phyloP scores from a whole-genome alignment of 2,797 vertebrate genomes.

The Meda fulgida region DNA sequence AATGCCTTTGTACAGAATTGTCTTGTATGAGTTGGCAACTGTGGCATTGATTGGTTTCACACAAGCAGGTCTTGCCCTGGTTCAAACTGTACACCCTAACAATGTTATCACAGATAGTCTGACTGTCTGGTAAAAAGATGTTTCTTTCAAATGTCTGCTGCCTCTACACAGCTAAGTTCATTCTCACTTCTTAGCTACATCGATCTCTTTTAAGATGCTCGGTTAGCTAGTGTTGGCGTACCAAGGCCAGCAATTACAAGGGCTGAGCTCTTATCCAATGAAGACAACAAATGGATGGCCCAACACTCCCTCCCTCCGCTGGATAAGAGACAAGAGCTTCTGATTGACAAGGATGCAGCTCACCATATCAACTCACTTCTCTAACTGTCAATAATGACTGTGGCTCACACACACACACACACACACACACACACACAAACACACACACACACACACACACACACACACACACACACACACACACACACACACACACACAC shows the following conservation, averaged over 20 bases:
- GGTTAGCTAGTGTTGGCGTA: constrained; percentile 53
- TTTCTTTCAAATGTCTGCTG: constrained; percentile 69
- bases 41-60: constrained; percentile 71
- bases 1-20: constrained; percentile 9
- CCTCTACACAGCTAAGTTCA: constrained; percentile 74
- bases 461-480: too few species aligned
- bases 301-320: constrained; percentile 68
- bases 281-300: constrained; percentile 77
- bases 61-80: constrained; percentile 58
- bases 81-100: constrained; percentile 68
- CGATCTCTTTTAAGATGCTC: constrained; percentile 64
- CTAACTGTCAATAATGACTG: constrained; percentile 72
- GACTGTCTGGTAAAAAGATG: constrained; percentile 72
- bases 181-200: constrained; percentile 73
- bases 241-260: constrained; percentile 67
- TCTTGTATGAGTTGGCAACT: constrained; percentile 63
- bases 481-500: too few species aligned
- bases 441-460: too few species aligned
- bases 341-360: constrained; percentile 61
- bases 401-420: constrained; percentile 55
- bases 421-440: too few species aligned
- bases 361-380: constrained; percentile 62
- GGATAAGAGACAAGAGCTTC: constrained; percentile 63
- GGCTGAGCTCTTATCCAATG: constrained; percentile 73
- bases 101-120: constrained; percentile 74